phyloP scores from a whole-genome alignment of 2,888 invertebrate species.

The Slavum lentiscoides region DNA sequence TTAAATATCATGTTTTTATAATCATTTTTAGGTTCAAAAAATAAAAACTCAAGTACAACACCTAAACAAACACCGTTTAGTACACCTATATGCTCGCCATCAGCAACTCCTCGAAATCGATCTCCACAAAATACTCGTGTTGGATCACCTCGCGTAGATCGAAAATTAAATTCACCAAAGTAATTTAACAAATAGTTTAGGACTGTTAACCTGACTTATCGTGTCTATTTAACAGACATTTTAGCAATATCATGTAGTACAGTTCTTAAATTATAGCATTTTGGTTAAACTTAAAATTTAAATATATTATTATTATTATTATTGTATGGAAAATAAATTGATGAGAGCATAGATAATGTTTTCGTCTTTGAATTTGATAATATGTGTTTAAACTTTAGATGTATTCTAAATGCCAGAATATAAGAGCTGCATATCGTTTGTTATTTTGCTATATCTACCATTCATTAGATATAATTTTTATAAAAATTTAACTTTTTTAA shows the following conservation, averaged over 20 bases:
- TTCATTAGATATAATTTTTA: not conserved
- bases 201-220: not conserved
- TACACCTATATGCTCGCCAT: conserved; percentile 44
- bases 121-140: conserved; percentile 40
- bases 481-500: conserved; percentile 8
- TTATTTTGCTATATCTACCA: too few relatives aligned
- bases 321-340: not conserved
- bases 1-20: too few relatives aligned
- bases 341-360: too few relatives aligned
- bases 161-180: conserved; percentile 48
- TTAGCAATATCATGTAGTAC: too few relatives aligned
- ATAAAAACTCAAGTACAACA: conserved; percentile 29
- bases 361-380: too few relatives aligned
- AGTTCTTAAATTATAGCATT: too few relatives aligned
- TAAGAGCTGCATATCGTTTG: too few relatives aligned
- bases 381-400: not conserved
- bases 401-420: too few relatives aligned
- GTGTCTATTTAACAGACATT: too few relatives aligned
- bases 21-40: conserved; percentile 40
- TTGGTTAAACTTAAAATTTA: too few relatives aligned
- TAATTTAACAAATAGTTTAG: conserved; percentile 11
- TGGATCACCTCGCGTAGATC: conserved; percentile 40
- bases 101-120: conserved; percentile 47
- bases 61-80: conserved; percentile 51
- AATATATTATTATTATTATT: too few relatives aligned